Evolutionary conservation across 2,797 vertebrate species (phyloP), one percentile per base, ranked within the genome.

Genomic region (Spatula clypeata): DNA sequence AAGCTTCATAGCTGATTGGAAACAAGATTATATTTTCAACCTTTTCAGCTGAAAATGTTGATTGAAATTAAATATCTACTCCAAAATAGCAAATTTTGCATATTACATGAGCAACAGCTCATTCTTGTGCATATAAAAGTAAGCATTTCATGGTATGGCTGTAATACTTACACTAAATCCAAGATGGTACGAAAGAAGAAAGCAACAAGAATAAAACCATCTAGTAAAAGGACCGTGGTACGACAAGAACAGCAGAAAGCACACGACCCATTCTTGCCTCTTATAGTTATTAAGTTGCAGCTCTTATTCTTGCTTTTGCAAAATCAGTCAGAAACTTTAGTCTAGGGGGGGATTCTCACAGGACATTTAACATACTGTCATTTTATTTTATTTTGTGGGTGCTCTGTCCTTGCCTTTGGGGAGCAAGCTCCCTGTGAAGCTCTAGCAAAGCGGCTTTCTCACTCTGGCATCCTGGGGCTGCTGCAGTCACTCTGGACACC

Each of bases 121-220:
- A 31, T 64, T 64, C 72, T 65, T 61, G 17, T 70, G 51, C 45
- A 13, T 65, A 38, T 66, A 57, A 66, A 79, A 61, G 32, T 44
- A 70, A 75, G 19, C 31, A 51, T 64, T 64, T 71, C 29, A 40
- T 1, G 1, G n/a, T 34, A 38, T n/a, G 18, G 23, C 65, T 32
- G 19, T 31, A 84, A 58, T 49, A 72, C 3, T 32, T 67, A n/a
- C 60, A 36, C 55, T 49, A 18, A 84, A 38, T 54, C 31, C 31
- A 54, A 76, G 38, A 21, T 24, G 19, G 38, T 76, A 54, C 40
- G 70, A 80, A 90, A 72, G 79, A 60, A 45, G 29, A 88, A 73
- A 17, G 14, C 11, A 26, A 45, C 26, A 58, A 44, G 88, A 85
- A 36, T 31, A 45, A 32, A 60, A 49, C 2, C 18, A 53, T 23